Evolutionary conservation across 1,140 invertebrate genomes (phyloP), one percentile per base, ranked within the genome.

Genomic region (Drosophila busckii): DNA sequence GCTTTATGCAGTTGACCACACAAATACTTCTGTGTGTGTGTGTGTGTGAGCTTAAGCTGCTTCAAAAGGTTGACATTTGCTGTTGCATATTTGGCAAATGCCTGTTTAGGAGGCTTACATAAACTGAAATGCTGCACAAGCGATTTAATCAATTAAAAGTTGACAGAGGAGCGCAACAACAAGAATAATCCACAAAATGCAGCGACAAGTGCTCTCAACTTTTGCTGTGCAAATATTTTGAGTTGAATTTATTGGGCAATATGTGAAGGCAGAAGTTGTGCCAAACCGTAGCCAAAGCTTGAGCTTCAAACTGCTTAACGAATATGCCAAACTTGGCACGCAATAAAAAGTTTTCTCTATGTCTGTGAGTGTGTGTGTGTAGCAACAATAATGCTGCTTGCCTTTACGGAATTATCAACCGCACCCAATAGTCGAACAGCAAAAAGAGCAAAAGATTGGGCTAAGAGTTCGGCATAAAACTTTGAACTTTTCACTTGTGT

Each of bases 131-230:
- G 42, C 41, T 80, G 63, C 58, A 68, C 62, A 56, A 45, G 35
- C 68, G 48, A 78, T 78, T 78, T 68, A 80, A 69, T 82, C 73
- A 80, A 80, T 80, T 80, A 82, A 73, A 67, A 82, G 45, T 80
- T 80, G 59, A 49, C 54, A 37, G 35, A 64, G 59, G 31, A 17
- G 16, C 23, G 41, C 42, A 48, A 41, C 42, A 56, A 31, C 20
- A 40, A n/a, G n/a, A n/a, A n/a, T n/a, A n/a, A n/a, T 17, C 26
- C 17, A 1, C 13, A 66, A 45, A 48, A 54, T 17, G 31, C 26
- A 46, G 31, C 45, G 45, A 22, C 26, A 13, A 25, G 17, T n/a
- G 16, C 54, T 53, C 49, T 58, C 44, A 78, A 71, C 42, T 76
- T 71, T 73, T 67, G 42, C 55, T n/a, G n/a, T n/a, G n/a, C 40